Base-by-base conservation (phyloP, 2,888 invertebrate species). In the Biston stratarius region DNA sequence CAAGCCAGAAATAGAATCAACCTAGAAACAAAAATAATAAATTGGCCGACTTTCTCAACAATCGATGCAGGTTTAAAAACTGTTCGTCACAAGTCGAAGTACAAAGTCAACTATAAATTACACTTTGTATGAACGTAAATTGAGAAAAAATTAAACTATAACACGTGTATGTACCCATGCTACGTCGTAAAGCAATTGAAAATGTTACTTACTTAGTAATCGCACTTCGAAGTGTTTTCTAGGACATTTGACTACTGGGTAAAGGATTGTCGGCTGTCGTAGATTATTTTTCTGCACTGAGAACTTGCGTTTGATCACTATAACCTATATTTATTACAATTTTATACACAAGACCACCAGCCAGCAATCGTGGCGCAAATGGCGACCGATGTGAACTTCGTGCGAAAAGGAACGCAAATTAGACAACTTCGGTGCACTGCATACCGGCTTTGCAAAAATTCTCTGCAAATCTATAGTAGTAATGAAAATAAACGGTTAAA, bases 281-380 rank as follows among this genome's bases (percentile, higher is more conserved):
- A 67, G 60, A 51, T 65, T 66, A 76, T 81, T 87, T 83, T 75
- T 74, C 79, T 81, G 81, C 88, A 90, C 90, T 77, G 79, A 72
- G 82, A 83, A 77, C 81, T 80, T 76, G 79, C 78, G 83, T 87
- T 85, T 86, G 81, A 82, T 74, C 89, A 90, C 87, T 90, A 83
- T 93, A 93, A 92, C 93, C 92, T 92, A 77, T n/a, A 90, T 88
- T 86, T 82, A 77, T 82, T 85, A 82, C 53, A 79, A 83, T 81
- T 81, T 79, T 77, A 85, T 87, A 88, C 86, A 88, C 88, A 86
- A 85, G 83, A 83, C 81, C 78, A 79, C 74, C 82, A 81, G 78
- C 79, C 85, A 86, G 89, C 87, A 81, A 88, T 91, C 94, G 94
- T 94, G 94, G 94, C 93, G 91, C 87, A 90, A 94, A 94, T 94